Evolutionary conservation across 2,113 vertebrate genomes (phyloP), one percentile per base, ranked within the genome.

Genomic region (Fulica atra): DNA sequence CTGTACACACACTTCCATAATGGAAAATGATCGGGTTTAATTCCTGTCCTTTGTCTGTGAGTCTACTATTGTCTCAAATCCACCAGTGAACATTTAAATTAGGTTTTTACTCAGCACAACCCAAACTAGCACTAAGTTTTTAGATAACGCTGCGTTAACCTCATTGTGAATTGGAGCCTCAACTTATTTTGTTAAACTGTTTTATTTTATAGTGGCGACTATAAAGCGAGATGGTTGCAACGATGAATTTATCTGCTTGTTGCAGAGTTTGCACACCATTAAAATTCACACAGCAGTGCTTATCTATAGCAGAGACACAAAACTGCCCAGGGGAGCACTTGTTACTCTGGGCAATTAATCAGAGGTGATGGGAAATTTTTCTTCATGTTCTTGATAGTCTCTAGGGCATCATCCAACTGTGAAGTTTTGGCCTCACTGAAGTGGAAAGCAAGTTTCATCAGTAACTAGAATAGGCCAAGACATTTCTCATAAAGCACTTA

Each of bases 281-380:
- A 86, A 95, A 74, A 91, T 86, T 93, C 77, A 89, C 73, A 72
- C 15, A 72, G 61, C 35, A 68, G 9, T 35, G 29, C 48, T 89
- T 94, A 86, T 96, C 89, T 89, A 48, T 89, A 79, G 70, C 56
- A n/a, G 53, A 91, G 77, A 84, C 25, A 36, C 53, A 68, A 84
- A 10, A 20, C 53, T 79, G 60, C 92, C 83, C 86, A 63, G 25
- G 89, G 91, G 93, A 95, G 53, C 81, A 79, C 48, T 95, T 93
- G 84, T 93, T 95, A 93, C 61, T 72, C 83, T 65, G 89, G 24
- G 44, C 78, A 95, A 84, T 96, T 94, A 91, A 93, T 93, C 95
- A 92, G 91, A 91, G 65, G 86, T 87, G 91, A 95, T 95, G 93
- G 95, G 93, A 96, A 97, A 87, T 91, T 93, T 95, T 96, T 90